These are phyloP conservation scores for Zaprionus obscuricornis DNA, from an alignment of 2,888 invertebrate genomes.

Conservation along the genomic window DNA sequence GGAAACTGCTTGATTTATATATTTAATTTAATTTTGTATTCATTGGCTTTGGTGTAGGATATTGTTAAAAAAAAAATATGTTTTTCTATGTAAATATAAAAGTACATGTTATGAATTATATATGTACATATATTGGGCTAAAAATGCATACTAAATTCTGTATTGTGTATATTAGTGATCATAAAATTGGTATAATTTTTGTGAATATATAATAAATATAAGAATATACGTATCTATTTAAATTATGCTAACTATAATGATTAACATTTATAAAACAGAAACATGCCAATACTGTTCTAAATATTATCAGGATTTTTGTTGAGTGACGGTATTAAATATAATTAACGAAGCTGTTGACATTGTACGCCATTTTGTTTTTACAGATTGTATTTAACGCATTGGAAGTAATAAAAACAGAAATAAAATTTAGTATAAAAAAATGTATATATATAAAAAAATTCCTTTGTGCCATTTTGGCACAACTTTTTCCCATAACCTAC, in stretches of 20 bases:
- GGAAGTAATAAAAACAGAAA: constrained; percentile 49
- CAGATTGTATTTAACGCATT: constrained; percentile 18
- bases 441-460: background rate
- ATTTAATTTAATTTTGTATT: too few species aligned
- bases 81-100: too few species aligned
- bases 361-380: background rate
- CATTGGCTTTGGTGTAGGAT: too few species aligned
- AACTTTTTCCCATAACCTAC: too few species aligned
- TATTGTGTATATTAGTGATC: too few species aligned
- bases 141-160: too few species aligned
- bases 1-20: too few species aligned
- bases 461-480: too few species aligned
- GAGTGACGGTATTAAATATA: constrained; percentile 42
- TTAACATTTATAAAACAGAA: constrained; percentile 18
- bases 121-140: constrained; percentile 21
- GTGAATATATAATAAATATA: constrained; percentile 6
- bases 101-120: constrained; percentile 23
- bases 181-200: too few species aligned
- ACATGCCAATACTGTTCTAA: constrained; percentile 23
- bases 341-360: constrained; percentile 13
- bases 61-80: too few species aligned
- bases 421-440: constrained; percentile 50
- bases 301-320: constrained; percentile 24
- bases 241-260: too few species aligned
- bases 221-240: constrained; percentile 1